These are phyloP conservation scores for Ptilorrhoa leucosticta DNA, from an alignment of 2,113 vertebrate genomes.

Conservation along the genomic window DNA sequence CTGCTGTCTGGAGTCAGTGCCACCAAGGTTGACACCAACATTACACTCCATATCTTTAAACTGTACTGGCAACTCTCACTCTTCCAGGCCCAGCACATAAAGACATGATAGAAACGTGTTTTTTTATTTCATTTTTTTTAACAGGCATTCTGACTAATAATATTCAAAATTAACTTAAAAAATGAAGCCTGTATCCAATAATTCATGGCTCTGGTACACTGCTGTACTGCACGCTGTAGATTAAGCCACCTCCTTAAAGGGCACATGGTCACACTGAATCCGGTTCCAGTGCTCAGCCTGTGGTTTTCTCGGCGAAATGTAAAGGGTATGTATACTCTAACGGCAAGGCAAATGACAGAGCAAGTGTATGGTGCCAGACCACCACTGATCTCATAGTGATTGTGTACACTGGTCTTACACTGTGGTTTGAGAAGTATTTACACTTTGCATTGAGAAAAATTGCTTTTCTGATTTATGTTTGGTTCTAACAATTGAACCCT, in stretches of 20 bases:
- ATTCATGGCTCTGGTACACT: background rate
- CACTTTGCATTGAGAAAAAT: background rate
- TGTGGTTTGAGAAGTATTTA: background rate
- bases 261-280: fast-evolving
- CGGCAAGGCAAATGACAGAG: background rate
- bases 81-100: background rate
- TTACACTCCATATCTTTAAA: background rate
- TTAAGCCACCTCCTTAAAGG: background rate
- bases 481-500: background rate
- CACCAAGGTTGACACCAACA: background rate
- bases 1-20: background rate
- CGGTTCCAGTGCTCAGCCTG: background rate
- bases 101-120: background rate
- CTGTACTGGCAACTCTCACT: background rate
- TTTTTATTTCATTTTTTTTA: background rate
- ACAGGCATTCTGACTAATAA: background rate
- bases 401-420: background rate
- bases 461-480: background rate
- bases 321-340: background rate
- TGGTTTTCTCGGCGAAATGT: background rate
- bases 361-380: background rate
- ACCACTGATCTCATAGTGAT: background rate
- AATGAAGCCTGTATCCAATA: background rate
- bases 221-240: background rate
- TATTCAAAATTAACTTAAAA: background rate